Evolutionary conservation across 2,113 vertebrate genomes (phyloP).

Genomic region (Cephalopterus ornatus): DNA sequence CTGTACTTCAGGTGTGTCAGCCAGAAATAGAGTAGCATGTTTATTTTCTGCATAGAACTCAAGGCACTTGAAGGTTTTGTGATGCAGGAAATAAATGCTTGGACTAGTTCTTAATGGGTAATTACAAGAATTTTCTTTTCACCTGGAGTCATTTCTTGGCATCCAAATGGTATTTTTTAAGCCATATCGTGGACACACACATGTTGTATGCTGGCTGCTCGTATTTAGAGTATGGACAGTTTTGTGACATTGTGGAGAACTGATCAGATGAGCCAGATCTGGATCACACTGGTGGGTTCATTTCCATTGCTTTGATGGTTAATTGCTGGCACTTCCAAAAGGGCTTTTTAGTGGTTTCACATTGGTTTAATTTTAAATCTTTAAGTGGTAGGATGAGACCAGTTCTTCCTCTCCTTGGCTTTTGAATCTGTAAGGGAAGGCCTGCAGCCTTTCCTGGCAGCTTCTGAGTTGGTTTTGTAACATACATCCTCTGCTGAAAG

Average conservation of each 20-base stretch:
- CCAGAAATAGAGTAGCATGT: background rate
- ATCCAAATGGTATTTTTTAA: background rate
- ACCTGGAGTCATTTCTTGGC: background rate
- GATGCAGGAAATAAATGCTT: background rate
- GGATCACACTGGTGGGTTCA: background rate
- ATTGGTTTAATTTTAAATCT: background rate
- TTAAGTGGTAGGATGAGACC: background rate
- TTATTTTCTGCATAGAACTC: background rate
- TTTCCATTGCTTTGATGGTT: background rate
- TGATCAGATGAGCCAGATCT: background rate
- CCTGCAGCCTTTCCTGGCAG: background rate
- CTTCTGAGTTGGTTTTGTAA: background rate
- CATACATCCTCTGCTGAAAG: background rate
- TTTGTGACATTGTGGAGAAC: background rate
- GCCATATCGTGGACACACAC: background rate
- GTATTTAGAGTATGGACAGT: background rate
- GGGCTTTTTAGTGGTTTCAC: background rate
- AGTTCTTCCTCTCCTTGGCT: background rate
- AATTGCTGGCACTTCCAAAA: background rate
- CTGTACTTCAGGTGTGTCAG: accelerated
- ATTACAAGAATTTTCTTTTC: background rate
- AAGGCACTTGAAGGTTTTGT: background rate
- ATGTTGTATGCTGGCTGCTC: background rate
- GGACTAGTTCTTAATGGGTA: background rate
- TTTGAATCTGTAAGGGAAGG: background rate